Conservation (phyloP, 1,140 invertebrate genomes). For the Cydia fagiglandana region DNA sequence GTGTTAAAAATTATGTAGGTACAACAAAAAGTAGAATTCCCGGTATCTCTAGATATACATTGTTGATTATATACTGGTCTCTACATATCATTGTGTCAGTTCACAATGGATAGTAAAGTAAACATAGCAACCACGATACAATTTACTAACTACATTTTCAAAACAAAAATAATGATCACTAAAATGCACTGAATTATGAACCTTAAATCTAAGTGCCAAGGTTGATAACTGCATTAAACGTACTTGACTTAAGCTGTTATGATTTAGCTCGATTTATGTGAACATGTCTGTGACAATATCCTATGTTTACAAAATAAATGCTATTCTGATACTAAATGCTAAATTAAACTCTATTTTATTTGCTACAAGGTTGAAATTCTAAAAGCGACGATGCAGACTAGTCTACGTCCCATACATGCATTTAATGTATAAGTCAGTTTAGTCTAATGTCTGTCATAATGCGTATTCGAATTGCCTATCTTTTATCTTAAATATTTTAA, state of each 20-base stretch:
- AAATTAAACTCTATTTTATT: neutral
- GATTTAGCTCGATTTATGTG: neutral
- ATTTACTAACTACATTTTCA: slow-evolving; percentile 3
- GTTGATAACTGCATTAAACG: neutral
- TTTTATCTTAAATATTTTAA: neutral
- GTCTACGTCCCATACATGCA: slow-evolving; percentile 4
- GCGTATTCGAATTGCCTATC: neutral
- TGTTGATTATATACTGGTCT: neutral
- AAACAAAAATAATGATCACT: neutral
- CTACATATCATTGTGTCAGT: neutral
- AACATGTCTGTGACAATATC: neutral
- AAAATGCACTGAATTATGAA: neutral
- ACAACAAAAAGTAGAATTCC: too few relatives aligned
- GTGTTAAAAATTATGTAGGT: too few relatives aligned
- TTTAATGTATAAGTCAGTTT: neutral
- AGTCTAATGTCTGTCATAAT: neutral
- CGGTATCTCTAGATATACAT: too few relatives aligned
- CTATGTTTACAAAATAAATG: slow-evolving; percentile 8
- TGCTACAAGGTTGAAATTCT: neutral
- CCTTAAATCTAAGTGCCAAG: slow-evolving; percentile 6
- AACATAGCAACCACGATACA: neutral
- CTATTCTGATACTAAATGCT: neutral
- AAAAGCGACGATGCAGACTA: neutral
- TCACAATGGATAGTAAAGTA: slow-evolving; percentile 2
- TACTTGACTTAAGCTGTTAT: neutral